These are phyloP conservation scores for Chouioia cunea DNA, from an alignment of 2,888 invertebrate species.

Conservation along the genomic window DNA sequence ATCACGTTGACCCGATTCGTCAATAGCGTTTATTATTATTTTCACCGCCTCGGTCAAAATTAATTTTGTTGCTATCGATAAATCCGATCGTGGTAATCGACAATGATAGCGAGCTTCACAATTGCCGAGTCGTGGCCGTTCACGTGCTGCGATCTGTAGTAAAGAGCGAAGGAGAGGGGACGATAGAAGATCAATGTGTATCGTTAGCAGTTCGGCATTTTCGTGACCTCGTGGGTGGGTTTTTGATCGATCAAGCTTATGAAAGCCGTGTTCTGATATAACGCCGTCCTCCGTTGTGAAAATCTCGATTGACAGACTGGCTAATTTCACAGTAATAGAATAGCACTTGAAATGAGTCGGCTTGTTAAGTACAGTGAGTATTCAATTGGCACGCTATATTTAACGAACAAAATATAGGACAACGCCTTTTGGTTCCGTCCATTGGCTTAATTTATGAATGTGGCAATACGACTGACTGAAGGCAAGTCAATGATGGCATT, in stretches of 20 bases:
- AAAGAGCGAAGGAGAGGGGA: too few species aligned
- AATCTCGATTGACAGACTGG: neutral
- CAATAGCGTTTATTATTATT: neutral
- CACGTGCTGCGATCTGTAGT: neutral
- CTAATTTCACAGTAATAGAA: neutral
- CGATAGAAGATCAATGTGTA: neutral
- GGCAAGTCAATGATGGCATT: conserved; percentile 12
- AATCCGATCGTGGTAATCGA: conserved; percentile 20
- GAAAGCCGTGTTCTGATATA: neutral
- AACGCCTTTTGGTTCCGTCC: neutral
- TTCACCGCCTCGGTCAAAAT: neutral
- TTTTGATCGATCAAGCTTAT: conserved; percentile 1
- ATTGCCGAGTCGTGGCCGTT: conserved; percentile 31
- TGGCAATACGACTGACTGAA: neutral
- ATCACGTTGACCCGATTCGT: conserved; percentile 25
- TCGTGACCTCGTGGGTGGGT: neutral
- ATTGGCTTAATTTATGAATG: conserved; percentile 4
- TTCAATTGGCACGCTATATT: too few species aligned
- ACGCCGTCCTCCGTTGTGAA: neutral
- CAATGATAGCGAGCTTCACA: conserved; percentile 17
- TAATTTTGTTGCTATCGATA: conserved; percentile 16
- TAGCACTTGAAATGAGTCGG: too few species aligned
- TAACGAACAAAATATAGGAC: too few species aligned
- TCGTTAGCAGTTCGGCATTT: neutral
- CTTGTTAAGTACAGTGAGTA: too few species aligned